Evolutionary conservation across 2,113 vertebrate species (phyloP).

Genomic region (Xiphorhynchus elegans): DNA sequence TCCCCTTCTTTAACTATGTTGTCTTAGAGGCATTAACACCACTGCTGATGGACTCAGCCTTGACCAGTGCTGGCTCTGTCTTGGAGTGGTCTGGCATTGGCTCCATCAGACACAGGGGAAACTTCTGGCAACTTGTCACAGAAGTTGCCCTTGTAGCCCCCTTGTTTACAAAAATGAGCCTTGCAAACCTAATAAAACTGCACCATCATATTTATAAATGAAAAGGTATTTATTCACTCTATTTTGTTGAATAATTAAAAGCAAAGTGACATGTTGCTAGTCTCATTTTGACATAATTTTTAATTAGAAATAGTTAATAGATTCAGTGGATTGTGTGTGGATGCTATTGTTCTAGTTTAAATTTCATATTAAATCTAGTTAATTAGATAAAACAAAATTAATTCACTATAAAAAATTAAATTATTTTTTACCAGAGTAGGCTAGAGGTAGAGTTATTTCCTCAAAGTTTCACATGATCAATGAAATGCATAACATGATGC

Average conservation of each 20-base stretch:
- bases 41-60: rapidly evolving
- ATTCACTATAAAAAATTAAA: neutral
- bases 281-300: neutral
- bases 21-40: neutral
- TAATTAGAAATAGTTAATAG: neutral
- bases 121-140: rapidly evolving
- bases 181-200: neutral
- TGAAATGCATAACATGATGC: neutral
- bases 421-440: neutral
- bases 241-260: neutral
- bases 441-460: neutral
- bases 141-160: rapidly evolving
- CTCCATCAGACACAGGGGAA: neutral
- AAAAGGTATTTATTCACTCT: slow-evolving; percentile 1
- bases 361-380: neutral
- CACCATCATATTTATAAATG: slow-evolving; percentile 6
- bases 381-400: neutral
- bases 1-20: neutral
- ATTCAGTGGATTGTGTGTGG: neutral
- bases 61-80: neutral
- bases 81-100: neutral
- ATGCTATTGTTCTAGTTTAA: neutral
- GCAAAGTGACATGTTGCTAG: neutral
- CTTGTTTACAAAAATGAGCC: neutral
- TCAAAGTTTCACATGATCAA: neutral